Conservation (phyloP, 64 coral and sea anemone genomes). For the Montipora sp. region DNA sequence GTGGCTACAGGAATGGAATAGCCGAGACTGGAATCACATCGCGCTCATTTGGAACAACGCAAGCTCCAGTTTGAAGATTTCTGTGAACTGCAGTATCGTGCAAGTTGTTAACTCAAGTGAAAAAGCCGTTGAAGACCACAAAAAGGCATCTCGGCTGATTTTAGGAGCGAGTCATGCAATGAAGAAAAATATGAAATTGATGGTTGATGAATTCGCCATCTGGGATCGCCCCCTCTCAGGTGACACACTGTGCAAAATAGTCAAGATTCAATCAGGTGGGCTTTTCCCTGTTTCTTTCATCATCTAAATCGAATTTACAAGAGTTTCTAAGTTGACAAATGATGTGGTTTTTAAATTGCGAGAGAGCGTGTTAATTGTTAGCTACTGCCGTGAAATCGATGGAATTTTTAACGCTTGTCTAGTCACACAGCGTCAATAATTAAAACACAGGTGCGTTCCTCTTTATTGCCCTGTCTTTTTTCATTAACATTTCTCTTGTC, state of each 20-base stretch:
- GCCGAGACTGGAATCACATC: conserved; percentile 75
- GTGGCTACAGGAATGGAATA: conserved; percentile 56
- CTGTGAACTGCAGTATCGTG: conserved; percentile 75
- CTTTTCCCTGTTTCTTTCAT: background rate
- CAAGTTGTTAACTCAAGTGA: background rate
- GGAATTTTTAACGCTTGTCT: background rate
- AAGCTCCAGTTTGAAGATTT: conserved; percentile 49
- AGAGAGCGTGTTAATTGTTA: background rate
- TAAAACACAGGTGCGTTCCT: background rate
- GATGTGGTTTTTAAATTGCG: background rate
- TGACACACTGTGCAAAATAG: conserved; percentile 59
- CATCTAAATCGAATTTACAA: too few species aligned
- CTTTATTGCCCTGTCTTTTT: background rate
- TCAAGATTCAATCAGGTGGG: conserved; percentile 79
- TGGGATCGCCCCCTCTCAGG: conserved; percentile 73
- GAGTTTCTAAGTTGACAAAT: background rate
- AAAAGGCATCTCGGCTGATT: conserved; percentile 53
- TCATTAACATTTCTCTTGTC: background rate
- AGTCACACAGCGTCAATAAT: background rate
- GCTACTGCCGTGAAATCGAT: background rate
- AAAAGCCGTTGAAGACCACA: background rate
- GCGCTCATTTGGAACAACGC: conserved; percentile 69
- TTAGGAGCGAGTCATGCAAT: conserved; percentile 81
- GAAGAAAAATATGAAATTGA: conserved; percentile 66
- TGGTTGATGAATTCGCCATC: conserved; percentile 89